These are phyloP conservation scores for Aporophyla nigra DNA, from an alignment of 2,888 invertebrate species.

Conservation along the genomic window DNA sequence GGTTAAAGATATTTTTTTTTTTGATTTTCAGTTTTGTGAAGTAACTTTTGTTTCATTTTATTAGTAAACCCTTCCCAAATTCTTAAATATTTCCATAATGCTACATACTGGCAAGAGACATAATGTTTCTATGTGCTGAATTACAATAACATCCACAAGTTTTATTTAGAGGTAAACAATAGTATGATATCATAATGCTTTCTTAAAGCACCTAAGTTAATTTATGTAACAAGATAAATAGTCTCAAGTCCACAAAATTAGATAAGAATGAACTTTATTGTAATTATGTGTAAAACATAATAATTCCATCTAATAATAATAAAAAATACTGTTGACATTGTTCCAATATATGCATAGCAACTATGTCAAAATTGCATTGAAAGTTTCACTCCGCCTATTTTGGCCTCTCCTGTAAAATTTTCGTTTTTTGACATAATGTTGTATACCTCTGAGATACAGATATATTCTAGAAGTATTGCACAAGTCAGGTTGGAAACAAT, in stretches of 20 bases:
- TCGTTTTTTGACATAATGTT: background rate
- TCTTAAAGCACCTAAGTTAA: too few species aligned
- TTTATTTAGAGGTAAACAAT: conserved; percentile 16
- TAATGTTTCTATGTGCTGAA: conserved; percentile 11
- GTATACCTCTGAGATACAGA: background rate
- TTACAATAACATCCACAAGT: background rate
- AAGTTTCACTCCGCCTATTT: background rate
- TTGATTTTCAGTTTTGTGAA: too few species aligned
- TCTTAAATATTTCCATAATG: background rate
- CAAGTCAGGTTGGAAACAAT: too few species aligned
- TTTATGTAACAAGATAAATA: too few species aligned
- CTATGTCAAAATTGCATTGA: background rate
- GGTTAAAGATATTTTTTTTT: too few species aligned
- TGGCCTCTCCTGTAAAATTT: background rate
- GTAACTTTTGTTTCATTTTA: conserved; percentile 9
- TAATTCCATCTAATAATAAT: too few species aligned
- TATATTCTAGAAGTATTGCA: too few species aligned
- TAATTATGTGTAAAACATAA: too few species aligned
- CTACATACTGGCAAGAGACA: conserved; percentile 6
- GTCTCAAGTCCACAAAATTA: too few species aligned
- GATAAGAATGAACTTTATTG: too few species aligned
- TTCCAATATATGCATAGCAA: background rate
- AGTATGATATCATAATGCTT: background rate
- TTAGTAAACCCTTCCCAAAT: background rate
- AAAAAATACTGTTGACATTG: background rate